Evolutionary conservation across 2,113 vertebrate genomes (phyloP).

Genomic region (Nerophis lumbriciformis): DNA sequence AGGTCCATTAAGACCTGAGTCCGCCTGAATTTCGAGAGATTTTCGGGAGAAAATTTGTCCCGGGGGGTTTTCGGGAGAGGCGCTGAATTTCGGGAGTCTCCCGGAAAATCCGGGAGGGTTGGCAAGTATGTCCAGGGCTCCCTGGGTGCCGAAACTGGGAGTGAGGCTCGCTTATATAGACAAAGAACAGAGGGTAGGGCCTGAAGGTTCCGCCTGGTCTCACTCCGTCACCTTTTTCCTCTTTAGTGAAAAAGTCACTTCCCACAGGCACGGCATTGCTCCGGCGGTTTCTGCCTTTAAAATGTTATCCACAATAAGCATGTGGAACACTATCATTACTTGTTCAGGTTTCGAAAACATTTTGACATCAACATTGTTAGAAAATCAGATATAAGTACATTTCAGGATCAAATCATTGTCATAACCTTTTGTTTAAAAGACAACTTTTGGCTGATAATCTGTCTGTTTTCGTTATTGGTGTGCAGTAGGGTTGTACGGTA

Average conservation of each 20-base stretch:
- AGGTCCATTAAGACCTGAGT: no score
- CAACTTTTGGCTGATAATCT: no score
- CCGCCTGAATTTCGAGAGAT: no score
- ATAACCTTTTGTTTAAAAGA: background rate
- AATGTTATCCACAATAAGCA: background rate
- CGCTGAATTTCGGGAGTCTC: no score
- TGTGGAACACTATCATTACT: no score
- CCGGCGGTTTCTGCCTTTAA: background rate
- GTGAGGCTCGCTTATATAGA: constrained; percentile 17
- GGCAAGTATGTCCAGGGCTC: background rate
- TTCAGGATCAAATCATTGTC: background rate
- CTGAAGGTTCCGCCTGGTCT: constrained; percentile 29
- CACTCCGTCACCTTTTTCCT: constrained; percentile 30
- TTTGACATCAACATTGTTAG: background rate
- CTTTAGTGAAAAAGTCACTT: constrained; percentile 22
- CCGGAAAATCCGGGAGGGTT: no score
- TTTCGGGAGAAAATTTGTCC: no score
- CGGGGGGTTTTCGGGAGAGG: no score
- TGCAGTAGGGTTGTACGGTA: background rate
- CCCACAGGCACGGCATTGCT: constrained; percentile 20
- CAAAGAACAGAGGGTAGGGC: constrained; percentile 28
- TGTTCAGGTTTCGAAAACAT: background rate
- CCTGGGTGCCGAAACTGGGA: constrained; percentile 4
- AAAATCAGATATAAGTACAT: background rate
- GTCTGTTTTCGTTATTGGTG: background rate